A percentile compares a stretch with the other conserved stretches of the same genome.
Evolutionary conservation across 1,140 invertebrate species (phyloP).

Genomic region (Drosophila tani): DNA sequence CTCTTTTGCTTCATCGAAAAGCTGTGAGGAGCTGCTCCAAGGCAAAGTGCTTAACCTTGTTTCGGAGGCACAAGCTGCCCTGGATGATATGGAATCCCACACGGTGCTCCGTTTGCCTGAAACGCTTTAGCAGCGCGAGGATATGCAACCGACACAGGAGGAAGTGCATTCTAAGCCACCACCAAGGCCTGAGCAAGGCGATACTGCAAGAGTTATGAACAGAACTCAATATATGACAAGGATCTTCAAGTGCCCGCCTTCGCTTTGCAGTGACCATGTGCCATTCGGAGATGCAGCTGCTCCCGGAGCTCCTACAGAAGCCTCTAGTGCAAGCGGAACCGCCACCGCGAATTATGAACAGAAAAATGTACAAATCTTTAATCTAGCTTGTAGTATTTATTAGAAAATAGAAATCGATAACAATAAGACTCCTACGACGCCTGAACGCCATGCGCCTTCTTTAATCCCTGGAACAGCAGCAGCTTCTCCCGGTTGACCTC

Average conservation of each 20-base stretch:
- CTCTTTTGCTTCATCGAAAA: constrained; percentile 42
- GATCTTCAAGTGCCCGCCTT: too few relatives aligned
- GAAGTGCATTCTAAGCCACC: constrained; percentile 41
- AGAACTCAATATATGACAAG: too few relatives aligned
- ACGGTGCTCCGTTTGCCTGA: constrained; percentile 46
- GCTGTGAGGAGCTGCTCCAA: constrained; percentile 1
- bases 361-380: not conserved
- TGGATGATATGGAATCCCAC: not conserved
- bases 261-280: too few relatives aligned
- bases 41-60: constrained; percentile 20
- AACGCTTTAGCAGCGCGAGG: constrained; percentile 19
- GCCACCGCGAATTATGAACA: not conserved
- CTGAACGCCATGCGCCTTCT: constrained; percentile 87
- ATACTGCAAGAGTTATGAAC: constrained; percentile 3
- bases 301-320: too few relatives aligned
- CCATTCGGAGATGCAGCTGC: too few relatives aligned
- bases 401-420: constrained; percentile 49
- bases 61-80: not conserved
- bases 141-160: constrained; percentile 21
- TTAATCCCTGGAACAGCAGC: constrained; percentile 87
- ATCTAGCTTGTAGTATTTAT: constrained; percentile 25
- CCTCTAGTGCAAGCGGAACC: too few relatives aligned
- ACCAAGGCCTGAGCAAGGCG: not conserved
- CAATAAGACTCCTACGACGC: constrained; percentile 44
- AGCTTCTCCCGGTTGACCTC: constrained; percentile 87